Base-by-base conservation (phyloP, 2,888 invertebrate species). In the Tetranychus truncatus region DNA sequence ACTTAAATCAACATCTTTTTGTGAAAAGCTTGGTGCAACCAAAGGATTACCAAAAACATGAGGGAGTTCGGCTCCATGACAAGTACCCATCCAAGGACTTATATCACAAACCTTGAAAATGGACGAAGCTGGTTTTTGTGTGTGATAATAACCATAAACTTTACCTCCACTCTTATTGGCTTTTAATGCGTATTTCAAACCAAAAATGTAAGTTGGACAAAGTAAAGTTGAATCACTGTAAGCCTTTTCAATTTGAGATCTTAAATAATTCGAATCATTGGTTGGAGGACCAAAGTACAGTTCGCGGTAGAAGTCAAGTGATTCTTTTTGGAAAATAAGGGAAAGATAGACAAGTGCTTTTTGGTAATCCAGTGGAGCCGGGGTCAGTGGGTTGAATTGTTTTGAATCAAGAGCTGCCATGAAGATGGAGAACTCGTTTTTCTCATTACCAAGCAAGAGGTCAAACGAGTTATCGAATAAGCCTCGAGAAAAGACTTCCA, bases 31-130 rank as follows among this genome's bases (percentile, higher is more conserved):
- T 34, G 45, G 72, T n/a, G 75, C 45, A 11, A 67, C 65, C 21
- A 76, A 75, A 11, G 76, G 76, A 8, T 44, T 24, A 11, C 76
- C 76, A 71, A 76, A 76, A n/a, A 76, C 44, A 7, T 71, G 34
- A 20, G 66, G 75, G 6, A 77, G 24, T 71, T 77, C 77, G 66
- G 67, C 77, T 7, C 72, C 66, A 66, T 77, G 77, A 74, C 76
- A 76, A 2, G 75, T 55, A 4, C 77, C 77, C 74, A 75, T 71
- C 77, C 77, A 77, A 65, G 75, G 6, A 18, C 67, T 67, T 6
- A n/a, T 1, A 67, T 67, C 67, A 67, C 67, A 67, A 2, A 4
- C 5, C 8, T 44, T 45, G n/a, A 67, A 67, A 8, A 67, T 6
- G 8, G 67, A 18, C 4, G 67, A 67, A 45, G 45, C 71, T 24